Percentiles rank a stretch among this genome's conserved stretches.
phyloP scores from a whole-genome alignment of 2,113 vertebrate species.

The human (Homo sapiens) region GRCh38 chr17:28183501-28184000 shows the following conservation, averaged over 20 bases:
- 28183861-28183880: background rate
- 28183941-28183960: background rate
- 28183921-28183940: background rate
- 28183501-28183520: too few species aligned
- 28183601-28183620: too few species aligned
- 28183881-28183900: background rate
- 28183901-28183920: background rate
- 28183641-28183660: background rate
- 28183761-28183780: background rate
- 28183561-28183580: too few species aligned
- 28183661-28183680: background rate
- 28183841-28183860: background rate
- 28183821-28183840: background rate
- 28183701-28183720: background rate
- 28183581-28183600: too few species aligned
- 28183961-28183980: background rate
- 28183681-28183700: background rate
- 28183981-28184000: background rate
- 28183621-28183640: background rate
- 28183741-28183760: background rate
- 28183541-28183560: too few species aligned
- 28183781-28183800: background rate
- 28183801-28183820: background rate
- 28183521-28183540: too few species aligned
- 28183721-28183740: background rate